Evolutionary conservation across 2,888 invertebrate species (phyloP), one percentile per base, ranked within the genome.

Genomic region (Eristalinus aeneus): DNA sequence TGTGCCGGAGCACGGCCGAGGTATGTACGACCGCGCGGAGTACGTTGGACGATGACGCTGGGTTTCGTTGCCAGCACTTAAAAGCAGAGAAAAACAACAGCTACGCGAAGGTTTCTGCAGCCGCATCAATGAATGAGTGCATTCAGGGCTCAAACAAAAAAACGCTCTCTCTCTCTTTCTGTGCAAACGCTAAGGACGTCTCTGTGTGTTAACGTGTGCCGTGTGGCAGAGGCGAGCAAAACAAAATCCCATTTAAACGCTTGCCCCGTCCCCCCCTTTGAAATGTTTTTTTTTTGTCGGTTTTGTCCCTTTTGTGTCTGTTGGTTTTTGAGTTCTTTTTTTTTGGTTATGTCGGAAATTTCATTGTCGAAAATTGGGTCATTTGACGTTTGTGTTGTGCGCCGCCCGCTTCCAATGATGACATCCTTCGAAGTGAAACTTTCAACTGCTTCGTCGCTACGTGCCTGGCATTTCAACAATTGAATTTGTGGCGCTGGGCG

Each of bases 381-480:
- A 85, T 85, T 81, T 85, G 85, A 85, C 85, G 85, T 76, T 85
- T 85, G 80, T 77, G 61, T 72, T 71, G 32, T 79, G 65, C 53
- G 61, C 76, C 63, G 22, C 22, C 39, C 3, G 31, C 39, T 32
- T 77, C 46, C 73, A 64, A 85, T 85, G 85, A 85, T 85, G 85
- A 85, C 85, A 85, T 85, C 81, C 81, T 76, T 80, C 64, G 76
- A 32, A 76, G 81, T 85, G 76, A 85, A 85, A 85, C 85, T 85
- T 77, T 81, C 85, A 81, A 85, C 76, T 85, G 81, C 46, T 46
- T 8, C 46, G 46, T 46, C 10, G 11, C 72, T 85, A 85, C 85
- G 85, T 85, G 85, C 81, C 68, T 85, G 73, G 85, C 46, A 81
- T 81, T 81, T 64, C 69, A 81, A 81, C 73, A 69, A 64, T 81